A percentile compares a stretch with the other conserved stretches of the same genome.
Evolutionary conservation across 2,888 invertebrate species (phyloP).

Genomic region (Machimus rusticus): DNA sequence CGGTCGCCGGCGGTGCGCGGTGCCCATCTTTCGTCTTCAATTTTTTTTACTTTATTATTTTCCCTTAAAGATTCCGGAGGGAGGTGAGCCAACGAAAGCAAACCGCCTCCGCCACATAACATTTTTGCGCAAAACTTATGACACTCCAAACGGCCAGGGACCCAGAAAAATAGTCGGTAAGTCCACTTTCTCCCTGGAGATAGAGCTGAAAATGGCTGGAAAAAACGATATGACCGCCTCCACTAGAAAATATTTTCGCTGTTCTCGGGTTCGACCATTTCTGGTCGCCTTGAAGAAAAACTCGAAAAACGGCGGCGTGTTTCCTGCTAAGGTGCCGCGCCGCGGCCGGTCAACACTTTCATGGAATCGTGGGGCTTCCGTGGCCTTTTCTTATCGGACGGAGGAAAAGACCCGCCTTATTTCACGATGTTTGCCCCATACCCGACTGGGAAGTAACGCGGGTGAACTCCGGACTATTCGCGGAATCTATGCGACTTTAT

Average conservation of each 20-base stretch:
- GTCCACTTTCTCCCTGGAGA: not conserved
- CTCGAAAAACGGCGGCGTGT: constrained; percentile 40
- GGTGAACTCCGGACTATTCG: not conserved
- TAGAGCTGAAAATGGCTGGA: not conserved
- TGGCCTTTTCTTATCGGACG: not conserved
- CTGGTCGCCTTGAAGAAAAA: constrained; percentile 27
- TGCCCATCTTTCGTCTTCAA: not conserved
- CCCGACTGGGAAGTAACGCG: not conserved
- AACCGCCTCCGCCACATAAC: constrained; percentile 50
- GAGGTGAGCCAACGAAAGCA: not conserved
- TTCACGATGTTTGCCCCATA: not conserved
- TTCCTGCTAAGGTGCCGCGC: constrained; percentile 14
- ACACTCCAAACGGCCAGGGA: constrained; percentile 61
- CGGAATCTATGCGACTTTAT: not conserved
- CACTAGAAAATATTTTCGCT: not conserved
- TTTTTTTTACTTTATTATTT: not conserved
- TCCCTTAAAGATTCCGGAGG: not conserved
- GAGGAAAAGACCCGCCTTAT: constrained; percentile 25
- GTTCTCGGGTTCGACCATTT: not conserved
- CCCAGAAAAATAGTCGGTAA: constrained; percentile 52
- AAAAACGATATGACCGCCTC: not conserved
- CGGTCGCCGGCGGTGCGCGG: not conserved
- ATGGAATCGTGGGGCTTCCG: not conserved
- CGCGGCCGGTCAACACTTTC: not conserved
- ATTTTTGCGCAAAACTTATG: constrained; percentile 62